These are phyloP conservation scores for Macaria liturata DNA, from an alignment of 2,888 invertebrate species.

Conservation along the genomic window DNA sequence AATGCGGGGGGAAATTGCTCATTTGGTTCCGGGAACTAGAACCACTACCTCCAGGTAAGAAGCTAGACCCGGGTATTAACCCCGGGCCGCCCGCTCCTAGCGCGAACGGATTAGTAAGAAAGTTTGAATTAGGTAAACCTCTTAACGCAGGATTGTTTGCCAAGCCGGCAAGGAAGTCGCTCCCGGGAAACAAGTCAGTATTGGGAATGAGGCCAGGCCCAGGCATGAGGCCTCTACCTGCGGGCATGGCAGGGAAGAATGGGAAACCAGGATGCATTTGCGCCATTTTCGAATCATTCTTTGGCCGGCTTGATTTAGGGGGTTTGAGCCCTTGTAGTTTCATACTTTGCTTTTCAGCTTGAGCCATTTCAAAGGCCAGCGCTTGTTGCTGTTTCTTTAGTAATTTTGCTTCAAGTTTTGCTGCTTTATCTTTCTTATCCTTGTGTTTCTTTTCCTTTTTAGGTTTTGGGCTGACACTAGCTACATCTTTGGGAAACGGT, in stretches of 20 bases:
- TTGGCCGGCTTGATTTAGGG: constrained; percentile 67
- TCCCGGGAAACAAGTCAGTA: constrained; percentile 76
- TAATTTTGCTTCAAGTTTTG: constrained; percentile 74
- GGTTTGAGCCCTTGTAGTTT: constrained; percentile 61
- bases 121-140: constrained; percentile 65
- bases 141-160: constrained; percentile 75
- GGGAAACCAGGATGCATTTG: constrained; percentile 74
- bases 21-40: constrained; percentile 77
- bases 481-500: constrained; percentile 77
- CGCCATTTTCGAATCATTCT: constrained; percentile 68
- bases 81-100: constrained; percentile 83
- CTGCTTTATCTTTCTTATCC: constrained; percentile 77
- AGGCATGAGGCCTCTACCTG: constrained; percentile 82
- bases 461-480: constrained; percentile 82
- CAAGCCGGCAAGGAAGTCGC: constrained; percentile 68
- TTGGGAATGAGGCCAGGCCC: constrained; percentile 70
- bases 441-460: constrained; percentile 84
- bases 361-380: constrained; percentile 68
- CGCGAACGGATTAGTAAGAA: constrained; percentile 80
- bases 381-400: constrained; percentile 76
- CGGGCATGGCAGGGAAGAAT: constrained; percentile 71
- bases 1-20: constrained; percentile 82
- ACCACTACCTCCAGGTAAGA: constrained; percentile 60
- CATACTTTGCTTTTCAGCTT: constrained; percentile 65
- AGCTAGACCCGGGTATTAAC: constrained; percentile 83